Base-by-base conservation (phyloP, 2,113 vertebrate species). In the Conger conger region DNA sequence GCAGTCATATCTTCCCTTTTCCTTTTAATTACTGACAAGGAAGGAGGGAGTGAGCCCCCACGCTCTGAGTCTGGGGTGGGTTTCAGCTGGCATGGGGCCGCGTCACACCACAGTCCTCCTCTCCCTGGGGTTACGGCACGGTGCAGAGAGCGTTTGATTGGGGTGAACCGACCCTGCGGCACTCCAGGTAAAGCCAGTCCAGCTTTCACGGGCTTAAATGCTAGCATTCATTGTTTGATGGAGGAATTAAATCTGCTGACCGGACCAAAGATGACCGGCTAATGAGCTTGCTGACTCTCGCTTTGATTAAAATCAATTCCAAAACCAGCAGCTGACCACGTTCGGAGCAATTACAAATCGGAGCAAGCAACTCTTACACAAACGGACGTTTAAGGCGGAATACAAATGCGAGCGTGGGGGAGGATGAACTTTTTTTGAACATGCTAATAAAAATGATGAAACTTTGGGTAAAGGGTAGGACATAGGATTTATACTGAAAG, bases 11-110 rank as follows among this genome's bases (percentile, higher is more conserved):
- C 86, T 80, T 80, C 50, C n/a, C 15, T 60, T 53, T 83, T 85
- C 86, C 78, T 42, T 83, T 79, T 36, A 86, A 87, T 87, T 86
- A 79, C 82, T 86, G 77, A 81, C 79, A 40, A 54, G 60, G 33
- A 33, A 33, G 85, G 37, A 87, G 45, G 50, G 54, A 82, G 23
- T 38, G 54, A 82, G 23, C 1, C 30, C 68, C 68, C 68, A 30
- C 27, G n/a, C 68, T 73, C 68, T 73, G 11, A 33, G 68, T 73
- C 33, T 73, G 9, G 27, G 68, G 68, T 17, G 16, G 20, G 38
- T 36, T 82, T 57, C 9, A 4, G 80, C 50, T 36, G 35, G 54
- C 54, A 82, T 9, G 11, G 76, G 18, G 73, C 45, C 33, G 18
- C 9, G 27, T 18, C n/a, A n/a, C 16, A 38, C 42, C 45, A 35